Conservation (phyloP, 2,113 vertebrate species). For the Arenaria interpres region DNA sequence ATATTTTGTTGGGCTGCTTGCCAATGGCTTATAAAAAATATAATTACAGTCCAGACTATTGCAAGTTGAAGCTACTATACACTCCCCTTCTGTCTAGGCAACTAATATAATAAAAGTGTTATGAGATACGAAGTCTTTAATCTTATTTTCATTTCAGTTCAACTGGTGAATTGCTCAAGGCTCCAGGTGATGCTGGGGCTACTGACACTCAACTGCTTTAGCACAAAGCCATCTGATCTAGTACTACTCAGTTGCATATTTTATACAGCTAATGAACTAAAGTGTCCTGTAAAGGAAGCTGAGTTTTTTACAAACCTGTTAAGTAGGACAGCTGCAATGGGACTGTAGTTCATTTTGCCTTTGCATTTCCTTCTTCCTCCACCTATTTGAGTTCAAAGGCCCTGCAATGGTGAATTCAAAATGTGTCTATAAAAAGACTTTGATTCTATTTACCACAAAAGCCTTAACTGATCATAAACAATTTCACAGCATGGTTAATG, state of each 20-base stretch:
- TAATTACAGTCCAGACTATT: conserved; percentile 70
- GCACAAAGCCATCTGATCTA: neutral
- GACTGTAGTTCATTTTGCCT: neutral
- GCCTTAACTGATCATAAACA: neutral
- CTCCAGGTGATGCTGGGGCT: conserved; percentile 13
- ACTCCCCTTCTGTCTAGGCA: conserved; percentile 57
- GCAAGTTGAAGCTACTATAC: conserved; percentile 67
- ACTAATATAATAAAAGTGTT: conserved; percentile 69
- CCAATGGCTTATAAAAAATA: conserved; percentile 76
- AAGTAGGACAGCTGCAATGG: neutral
- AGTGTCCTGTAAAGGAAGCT: neutral
- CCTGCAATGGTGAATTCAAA: neutral
- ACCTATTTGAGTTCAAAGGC: neutral
- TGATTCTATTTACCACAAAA: neutral
- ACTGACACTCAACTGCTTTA: conserved; percentile 10
- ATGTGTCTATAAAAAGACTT: neutral
- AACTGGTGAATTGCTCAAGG: conserved; percentile 18
- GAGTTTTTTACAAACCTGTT: neutral
- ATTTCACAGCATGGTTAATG: neutral
- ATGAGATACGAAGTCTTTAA: conserved; percentile 53
- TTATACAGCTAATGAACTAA: neutral
- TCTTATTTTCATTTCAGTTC: conserved; percentile 61
- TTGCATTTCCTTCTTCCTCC: neutral
- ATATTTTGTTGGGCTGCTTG: conserved; percentile 74
- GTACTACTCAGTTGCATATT: neutral